Percentiles rank a stretch among this genome's conserved stretches.
phyloP scores from a whole-genome alignment of 2,113 vertebrate species.

The Tetrao urogallus region DNA sequence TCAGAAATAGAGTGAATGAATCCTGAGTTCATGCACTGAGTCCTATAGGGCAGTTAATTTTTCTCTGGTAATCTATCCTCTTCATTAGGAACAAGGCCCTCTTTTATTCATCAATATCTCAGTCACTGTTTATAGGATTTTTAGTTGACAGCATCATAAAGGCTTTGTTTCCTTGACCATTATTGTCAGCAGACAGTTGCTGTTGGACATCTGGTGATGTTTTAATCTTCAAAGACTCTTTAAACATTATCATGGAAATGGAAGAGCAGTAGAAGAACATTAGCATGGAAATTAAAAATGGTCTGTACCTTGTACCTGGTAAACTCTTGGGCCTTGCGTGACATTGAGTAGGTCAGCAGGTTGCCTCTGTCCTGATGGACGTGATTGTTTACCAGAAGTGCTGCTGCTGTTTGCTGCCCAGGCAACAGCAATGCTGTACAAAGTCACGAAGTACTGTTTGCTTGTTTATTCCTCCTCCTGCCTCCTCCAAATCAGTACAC shows the following conservation, averaged over 20 bases:
- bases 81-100: constrained; percentile 44
- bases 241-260: neutral
- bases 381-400: neutral
- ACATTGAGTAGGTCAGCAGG: neutral
- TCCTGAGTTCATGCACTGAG: neutral
- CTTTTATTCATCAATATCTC: neutral
- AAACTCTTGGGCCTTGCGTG: neutral
- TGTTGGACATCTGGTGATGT: neutral
- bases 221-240: neutral
- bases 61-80: neutral
- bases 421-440: neutral
- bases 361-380: neutral
- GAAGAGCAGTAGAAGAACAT: neutral
- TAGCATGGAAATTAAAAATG: neutral
- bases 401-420: neutral
- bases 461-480: neutral
- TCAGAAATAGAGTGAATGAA: neutral
- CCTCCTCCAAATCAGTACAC: neutral
- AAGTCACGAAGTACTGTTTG: neutral
- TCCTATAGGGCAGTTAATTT: neutral
- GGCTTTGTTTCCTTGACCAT: constrained; percentile 29
- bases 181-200: neutral
- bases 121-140: constrained; percentile 21
- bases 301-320: neutral
- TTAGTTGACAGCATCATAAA: constrained; percentile 18